These are phyloP conservation scores for Tragelaphus imberbis DNA, from an alignment of 2,113 vertebrate species.

Conservation along the genomic window DNA sequence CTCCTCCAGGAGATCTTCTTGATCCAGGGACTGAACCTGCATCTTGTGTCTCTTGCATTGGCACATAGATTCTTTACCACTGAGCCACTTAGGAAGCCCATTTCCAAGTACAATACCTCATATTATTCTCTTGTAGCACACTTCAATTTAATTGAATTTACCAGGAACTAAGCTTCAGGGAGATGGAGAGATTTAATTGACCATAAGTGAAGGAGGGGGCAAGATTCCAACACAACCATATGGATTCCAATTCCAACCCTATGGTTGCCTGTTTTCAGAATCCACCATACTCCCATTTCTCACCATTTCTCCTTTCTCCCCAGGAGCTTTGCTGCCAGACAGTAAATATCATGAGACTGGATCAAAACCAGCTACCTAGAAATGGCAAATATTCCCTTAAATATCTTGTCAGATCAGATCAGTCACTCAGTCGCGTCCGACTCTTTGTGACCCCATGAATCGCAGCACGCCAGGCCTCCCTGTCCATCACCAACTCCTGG, in stretches of 20 bases:
- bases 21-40: neutral
- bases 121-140: neutral
- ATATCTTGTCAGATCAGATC: neutral
- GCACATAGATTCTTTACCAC: neutral
- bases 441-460: no score
- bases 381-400: neutral
- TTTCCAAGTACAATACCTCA: neutral
- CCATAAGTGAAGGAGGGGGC: accelerated
- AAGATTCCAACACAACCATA: neutral
- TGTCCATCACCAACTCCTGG: no score
- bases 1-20: neutral
- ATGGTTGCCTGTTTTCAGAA: neutral
- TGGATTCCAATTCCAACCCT: neutral
- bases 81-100: neutral
- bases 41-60: neutral
- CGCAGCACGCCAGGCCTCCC: no score
- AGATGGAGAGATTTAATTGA: neutral
- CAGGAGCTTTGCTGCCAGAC: neutral
- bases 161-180: neutral
- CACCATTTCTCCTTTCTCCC: neutral
- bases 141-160: neutral
- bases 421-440: no score
- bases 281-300: accelerated
- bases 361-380: neutral
- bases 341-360: neutral